Percentiles rank a stretch among this genome's conserved stretches.
phyloP scores from a whole-genome alignment of 1,140 invertebrate genomes.

The Zaprionus nigranus region DNA sequence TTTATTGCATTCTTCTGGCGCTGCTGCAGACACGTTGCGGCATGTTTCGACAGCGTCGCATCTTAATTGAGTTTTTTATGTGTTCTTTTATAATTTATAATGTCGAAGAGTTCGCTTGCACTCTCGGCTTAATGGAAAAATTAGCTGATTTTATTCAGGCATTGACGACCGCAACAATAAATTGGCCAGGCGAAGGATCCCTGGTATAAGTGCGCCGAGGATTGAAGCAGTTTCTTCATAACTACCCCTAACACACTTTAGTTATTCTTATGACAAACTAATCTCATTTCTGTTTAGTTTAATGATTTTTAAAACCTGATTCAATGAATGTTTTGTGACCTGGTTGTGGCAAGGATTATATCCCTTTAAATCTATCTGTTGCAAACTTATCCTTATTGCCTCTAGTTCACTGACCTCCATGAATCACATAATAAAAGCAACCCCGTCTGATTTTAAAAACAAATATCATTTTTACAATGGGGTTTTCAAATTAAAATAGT shows the following conservation, averaged over 20 bases:
- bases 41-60: slow-evolving; percentile 46
- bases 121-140: slow-evolving; percentile 60
- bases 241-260: background rate
- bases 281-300: too few relatives aligned
- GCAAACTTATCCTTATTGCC: background rate
- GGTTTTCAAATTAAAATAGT: background rate
- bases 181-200: slow-evolving; percentile 14
- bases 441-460: background rate
- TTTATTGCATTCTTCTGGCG: slow-evolving; percentile 68
- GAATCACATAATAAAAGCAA: slow-evolving; percentile 8
- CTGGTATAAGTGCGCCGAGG: slow-evolving; percentile 11
- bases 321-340: too few relatives aligned
- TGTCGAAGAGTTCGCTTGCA: slow-evolving; percentile 44
- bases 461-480: slow-evolving; percentile 2
- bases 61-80: slow-evolving; percentile 75
- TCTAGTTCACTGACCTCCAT: slow-evolving; percentile 36
- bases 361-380: background rate
- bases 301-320: too few relatives aligned
- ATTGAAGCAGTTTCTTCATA: background rate
- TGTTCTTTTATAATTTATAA: slow-evolving; percentile 71
- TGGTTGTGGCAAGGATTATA: too few relatives aligned
- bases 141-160: slow-evolving; percentile 62
- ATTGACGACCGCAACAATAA: slow-evolving; percentile 30
- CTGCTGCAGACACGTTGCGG: slow-evolving; percentile 60
- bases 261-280: background rate